phyloP scores from a whole-genome alignment of 1,140 invertebrate genomes.

The Riptortus pedestris region DNA sequence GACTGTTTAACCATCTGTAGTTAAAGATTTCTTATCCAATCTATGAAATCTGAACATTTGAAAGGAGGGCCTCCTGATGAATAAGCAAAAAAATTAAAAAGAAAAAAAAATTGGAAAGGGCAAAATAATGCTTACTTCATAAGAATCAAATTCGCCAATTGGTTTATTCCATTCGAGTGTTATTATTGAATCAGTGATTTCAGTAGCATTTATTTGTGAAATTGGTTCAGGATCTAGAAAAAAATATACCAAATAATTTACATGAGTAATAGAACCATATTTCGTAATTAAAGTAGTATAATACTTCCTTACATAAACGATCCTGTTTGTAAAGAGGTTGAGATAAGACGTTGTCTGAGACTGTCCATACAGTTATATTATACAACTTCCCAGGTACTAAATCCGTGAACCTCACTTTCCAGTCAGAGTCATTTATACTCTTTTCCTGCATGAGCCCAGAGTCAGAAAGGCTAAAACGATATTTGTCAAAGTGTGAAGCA shows the following conservation, averaged over 20 bases:
- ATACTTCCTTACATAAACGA: constrained; percentile 54
- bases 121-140: too few relatives aligned
- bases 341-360: constrained; percentile 67
- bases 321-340: constrained; percentile 73
- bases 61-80: too few relatives aligned
- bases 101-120: too few relatives aligned
- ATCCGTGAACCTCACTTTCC: constrained; percentile 66
- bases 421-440: constrained; percentile 60
- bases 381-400: constrained; percentile 72
- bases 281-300: neutral
- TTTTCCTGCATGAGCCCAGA: constrained; percentile 50
- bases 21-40: too few relatives aligned
- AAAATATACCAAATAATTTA: neutral
- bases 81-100: too few relatives aligned
- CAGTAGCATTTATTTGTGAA: constrained; percentile 60
- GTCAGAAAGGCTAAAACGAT: constrained; percentile 71
- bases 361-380: constrained; percentile 87
- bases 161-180: constrained; percentile 70
- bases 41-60: too few relatives aligned
- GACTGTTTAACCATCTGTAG: too few relatives aligned
- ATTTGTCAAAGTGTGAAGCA: constrained; percentile 67
- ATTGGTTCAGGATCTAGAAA: constrained; percentile 69
- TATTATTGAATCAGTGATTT: constrained; percentile 67
- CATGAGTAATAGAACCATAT: neutral
- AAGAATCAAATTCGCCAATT: constrained; percentile 72